Evolutionary conservation across 2,797 vertebrate species (phyloP).

Genomic region (Girardinus metallicus): DNA sequence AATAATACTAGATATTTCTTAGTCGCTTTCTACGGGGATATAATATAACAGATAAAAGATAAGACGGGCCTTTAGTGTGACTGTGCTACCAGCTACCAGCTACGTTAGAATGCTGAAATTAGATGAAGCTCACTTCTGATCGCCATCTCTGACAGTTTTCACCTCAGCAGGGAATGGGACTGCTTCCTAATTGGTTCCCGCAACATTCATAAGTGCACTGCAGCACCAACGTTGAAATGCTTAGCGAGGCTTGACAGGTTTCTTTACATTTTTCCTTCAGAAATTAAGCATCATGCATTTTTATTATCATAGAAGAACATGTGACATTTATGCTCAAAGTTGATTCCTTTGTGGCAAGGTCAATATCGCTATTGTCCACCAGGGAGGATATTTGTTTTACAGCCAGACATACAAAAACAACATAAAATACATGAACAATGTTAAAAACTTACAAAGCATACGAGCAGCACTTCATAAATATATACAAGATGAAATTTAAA

Average conservation of each 20-base stretch:
- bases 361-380: too few species aligned
- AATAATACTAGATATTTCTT: background rate
- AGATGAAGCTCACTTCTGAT: background rate
- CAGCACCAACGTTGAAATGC: background rate
- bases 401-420: too few species aligned
- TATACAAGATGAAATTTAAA: too few species aligned
- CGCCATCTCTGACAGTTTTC: background rate
- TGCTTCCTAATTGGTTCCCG: background rate
- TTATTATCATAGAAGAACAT: background rate
- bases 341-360: background rate
- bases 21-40: background rate
- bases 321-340: background rate
- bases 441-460: too few species aligned
- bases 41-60: background rate
- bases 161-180: background rate
- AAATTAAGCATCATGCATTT: slow-evolving; percentile 6
- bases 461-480: too few species aligned
- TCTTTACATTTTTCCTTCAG: background rate
- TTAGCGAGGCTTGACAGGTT: background rate
- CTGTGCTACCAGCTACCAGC: background rate
- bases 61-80: background rate
- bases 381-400: too few species aligned
- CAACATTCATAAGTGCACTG: background rate
- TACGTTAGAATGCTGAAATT: background rate
- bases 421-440: too few species aligned